Conservation (phyloP, 2,113 vertebrate species). For the Cisticola juncidis region DNA sequence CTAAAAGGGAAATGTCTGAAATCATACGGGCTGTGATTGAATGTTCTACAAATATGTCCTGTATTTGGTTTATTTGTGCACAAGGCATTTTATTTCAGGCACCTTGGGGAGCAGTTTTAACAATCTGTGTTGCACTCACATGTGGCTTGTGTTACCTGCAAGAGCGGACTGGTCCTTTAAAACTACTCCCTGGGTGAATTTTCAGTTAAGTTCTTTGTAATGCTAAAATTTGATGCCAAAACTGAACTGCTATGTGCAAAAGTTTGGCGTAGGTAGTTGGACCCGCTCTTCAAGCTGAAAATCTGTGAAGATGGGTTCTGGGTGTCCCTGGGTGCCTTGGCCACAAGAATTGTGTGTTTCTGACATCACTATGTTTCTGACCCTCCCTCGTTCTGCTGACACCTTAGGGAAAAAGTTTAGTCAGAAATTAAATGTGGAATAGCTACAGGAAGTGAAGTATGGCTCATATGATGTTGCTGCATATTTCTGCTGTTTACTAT, state of each 20-base stretch:
- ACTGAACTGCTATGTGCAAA: background rate
- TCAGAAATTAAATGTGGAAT: background rate
- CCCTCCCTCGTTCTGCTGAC: background rate
- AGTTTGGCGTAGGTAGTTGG: background rate
- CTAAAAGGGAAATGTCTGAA: background rate
- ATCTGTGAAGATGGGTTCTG: background rate
- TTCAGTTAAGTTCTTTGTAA: background rate
- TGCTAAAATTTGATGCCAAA: background rate
- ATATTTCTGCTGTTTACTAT: background rate
- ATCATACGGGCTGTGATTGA: background rate
- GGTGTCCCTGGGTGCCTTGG: background rate
- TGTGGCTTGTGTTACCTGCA: background rate
- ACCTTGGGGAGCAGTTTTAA: background rate
- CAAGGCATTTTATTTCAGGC: background rate
- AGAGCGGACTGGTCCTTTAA: background rate
- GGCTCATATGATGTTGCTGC: background rate
- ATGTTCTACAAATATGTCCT: background rate
- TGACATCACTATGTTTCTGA: background rate
- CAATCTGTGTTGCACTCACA: rapidly evolving
- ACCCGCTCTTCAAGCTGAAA: background rate
- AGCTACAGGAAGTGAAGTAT: background rate
- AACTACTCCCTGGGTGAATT: background rate
- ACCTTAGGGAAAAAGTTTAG: background rate
- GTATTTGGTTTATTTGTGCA: background rate
- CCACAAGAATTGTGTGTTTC: background rate